These are phyloP conservation scores for Ichneumon xanthorius DNA, from an alignment of 2,888 invertebrate genomes.

Conservation along the genomic window DNA sequence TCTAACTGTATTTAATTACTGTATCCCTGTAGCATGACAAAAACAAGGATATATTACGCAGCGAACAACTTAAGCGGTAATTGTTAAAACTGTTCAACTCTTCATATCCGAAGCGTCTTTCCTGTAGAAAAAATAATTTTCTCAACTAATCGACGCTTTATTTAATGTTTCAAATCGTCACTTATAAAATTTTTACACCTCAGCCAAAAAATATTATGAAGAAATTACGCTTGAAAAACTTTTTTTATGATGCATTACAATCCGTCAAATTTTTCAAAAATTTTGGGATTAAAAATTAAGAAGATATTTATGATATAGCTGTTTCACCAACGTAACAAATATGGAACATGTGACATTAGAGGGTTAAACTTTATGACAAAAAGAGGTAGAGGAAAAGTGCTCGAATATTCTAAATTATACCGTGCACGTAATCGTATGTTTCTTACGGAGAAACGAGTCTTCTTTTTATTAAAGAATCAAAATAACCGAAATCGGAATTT, in stretches of 20 bases:
- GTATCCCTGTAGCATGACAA: too few species aligned
- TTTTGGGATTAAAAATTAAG: too few species aligned
- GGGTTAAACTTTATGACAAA: background rate
- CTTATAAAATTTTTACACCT: background rate
- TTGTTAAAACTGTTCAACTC: background rate
- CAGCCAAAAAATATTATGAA: background rate
- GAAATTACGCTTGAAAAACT: background rate
- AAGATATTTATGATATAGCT: too few species aligned
- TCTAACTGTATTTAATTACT: background rate
- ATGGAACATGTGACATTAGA: background rate
- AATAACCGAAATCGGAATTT: background rate
- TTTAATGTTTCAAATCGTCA: too few species aligned
- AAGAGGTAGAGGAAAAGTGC: background rate
- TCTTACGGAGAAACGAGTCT: background rate
- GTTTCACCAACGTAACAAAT: too few species aligned
- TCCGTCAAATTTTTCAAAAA: background rate
- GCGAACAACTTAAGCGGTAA: too few species aligned
- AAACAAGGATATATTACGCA: background rate
- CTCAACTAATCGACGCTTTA: too few species aligned
- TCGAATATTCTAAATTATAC: background rate
- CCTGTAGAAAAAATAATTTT: too few species aligned
- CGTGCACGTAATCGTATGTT: too few species aligned
- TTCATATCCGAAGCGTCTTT: background rate
- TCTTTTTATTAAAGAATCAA: background rate
- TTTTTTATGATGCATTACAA: background rate